Evolutionary conservation across 1,140 invertebrate genomes (phyloP), one percentile per base, ranked within the genome.

Genomic region (Drosophila navojoa): DNA sequence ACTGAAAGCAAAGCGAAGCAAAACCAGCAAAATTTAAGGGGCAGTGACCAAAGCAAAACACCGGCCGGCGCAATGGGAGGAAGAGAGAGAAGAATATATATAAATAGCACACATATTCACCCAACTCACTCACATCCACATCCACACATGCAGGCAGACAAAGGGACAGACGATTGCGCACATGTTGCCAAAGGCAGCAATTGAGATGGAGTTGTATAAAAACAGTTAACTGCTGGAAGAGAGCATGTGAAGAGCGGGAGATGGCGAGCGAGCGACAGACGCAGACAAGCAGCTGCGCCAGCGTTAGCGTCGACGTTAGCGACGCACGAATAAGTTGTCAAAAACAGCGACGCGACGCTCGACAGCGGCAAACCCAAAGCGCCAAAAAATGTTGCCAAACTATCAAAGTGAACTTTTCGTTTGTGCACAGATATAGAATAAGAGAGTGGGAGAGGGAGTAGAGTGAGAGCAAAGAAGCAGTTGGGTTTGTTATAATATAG

Each of bases 251-350:
- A 19, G 9, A 3, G n/a, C 5, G 16, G 19, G 25, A 7, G 15
- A 13, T 16, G 13, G 32, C 25, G 38, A 57, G n/a, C 57, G 53
- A 44, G 16, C 9, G 15, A 11, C 13, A 32, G 3, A 29, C 7
- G 6, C 9, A 52, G n/a, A 44, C 66, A 55, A 60, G 59, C 54
- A 63, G 45, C 58, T 53, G 40, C 55, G 38, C 61, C 29, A 45
- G 35, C 22, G 58, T 47, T 19, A 47, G 42, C 54, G 50, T 22
- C 27, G 55, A 59, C 27, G 69, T 47, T 58, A 25, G 55, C 59
- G 54, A 42, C 71, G 79, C 80, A 85, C 77, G 81, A 85, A 75
- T 85, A 80, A 85, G 81, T 85, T 85, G 81, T 85, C 81, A 85
- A 77, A 79, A 84, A 70, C 80, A 84, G 80, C 60, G 64, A 55